Base-by-base conservation (phyloP, 2,888 invertebrate species). In the Euproctis similis region DNA sequence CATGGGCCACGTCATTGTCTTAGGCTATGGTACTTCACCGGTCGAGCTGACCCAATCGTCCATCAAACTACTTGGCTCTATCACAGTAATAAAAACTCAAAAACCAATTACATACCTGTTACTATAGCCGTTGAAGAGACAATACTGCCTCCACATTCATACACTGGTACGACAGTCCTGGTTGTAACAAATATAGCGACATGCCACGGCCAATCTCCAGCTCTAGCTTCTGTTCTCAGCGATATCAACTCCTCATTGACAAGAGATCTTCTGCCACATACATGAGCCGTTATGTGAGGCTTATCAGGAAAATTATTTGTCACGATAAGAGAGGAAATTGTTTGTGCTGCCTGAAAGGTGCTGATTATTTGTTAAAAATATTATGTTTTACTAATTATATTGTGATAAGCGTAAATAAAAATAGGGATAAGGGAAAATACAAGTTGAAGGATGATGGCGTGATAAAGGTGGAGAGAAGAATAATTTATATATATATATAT, bases 171-270 rank as follows among this genome's bases (percentile, higher is more conserved):
- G 8, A 50, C 50, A 1, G 34, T 40, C 1, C 30, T 35, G 12
- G 61, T 38, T 16, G 33, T 62, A 12, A 73, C 39, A 10, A 75
- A 39, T 2, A 82, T 46, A 9, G 82, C 82, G 0, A 75, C 77
- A 39, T 82, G 82, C 82, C 82, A 82, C 0, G 82, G 82, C 80
- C 80, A 82, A 40, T 82, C 82, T 1, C 81, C 82, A 3, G 71
- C 56, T 12, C 51, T 49, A 0, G 80, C 63, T 14, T 72, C 66
- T 0, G 76, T 69, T 19, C 67, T 56, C 6, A 75, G 51, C 2
- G 72, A 67, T 2, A 61, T 61, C 36, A 81, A 33, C 36, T 81
- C 82, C 2, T 74, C 63, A 31, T 74, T 60, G n/a, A 61, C 52
- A 12, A 80, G 38, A 0, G 71, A 52, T 9, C 74, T 47, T 26